A percentile compares a stretch with the other conserved stretches of the same genome.
phyloP scores from a whole-genome alignment of 2,797 vertebrate species.

The Lophius americanus region DNA sequence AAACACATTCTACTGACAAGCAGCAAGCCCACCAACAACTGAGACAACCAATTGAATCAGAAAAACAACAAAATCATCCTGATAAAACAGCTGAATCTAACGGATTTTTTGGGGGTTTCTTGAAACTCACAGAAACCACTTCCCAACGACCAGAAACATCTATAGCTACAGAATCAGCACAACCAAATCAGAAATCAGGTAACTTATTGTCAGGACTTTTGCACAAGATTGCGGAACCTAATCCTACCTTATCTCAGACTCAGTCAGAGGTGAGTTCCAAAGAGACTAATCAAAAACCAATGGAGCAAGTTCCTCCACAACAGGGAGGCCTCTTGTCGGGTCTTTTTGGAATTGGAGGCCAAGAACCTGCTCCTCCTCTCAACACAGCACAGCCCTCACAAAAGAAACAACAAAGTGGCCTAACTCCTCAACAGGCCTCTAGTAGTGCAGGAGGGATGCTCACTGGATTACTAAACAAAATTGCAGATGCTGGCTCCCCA shows the following conservation, averaged over 20 bases:
- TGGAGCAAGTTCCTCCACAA: slow-evolving; percentile 62
- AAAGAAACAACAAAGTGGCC: slow-evolving; percentile 40
- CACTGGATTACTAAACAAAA: slow-evolving; percentile 80
- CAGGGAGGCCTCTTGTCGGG: slow-evolving; percentile 80
- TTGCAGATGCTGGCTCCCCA: slow-evolving; percentile 66
- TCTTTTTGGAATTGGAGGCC: slow-evolving; percentile 76
- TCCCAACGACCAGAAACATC: slow-evolving; percentile 53
- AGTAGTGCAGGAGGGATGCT: slow-evolving; percentile 74
- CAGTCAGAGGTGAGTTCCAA: slow-evolving; percentile 36
- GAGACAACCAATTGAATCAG: slow-evolving; percentile 20
- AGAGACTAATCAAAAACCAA: slow-evolving; percentile 48
- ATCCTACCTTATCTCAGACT: slow-evolving; percentile 49
- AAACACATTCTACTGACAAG: slow-evolving; percentile 47
- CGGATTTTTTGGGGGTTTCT: slow-evolving; percentile 79
- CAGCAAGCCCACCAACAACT: slow-evolving; percentile 36
- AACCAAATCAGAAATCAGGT: slow-evolving; percentile 73
- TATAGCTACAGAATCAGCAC: slow-evolving; percentile 36
- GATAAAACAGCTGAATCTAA: slow-evolving; percentile 57
- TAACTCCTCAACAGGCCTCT: slow-evolving; percentile 62
- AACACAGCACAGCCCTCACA: slow-evolving; percentile 43
- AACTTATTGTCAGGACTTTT: slow-evolving; percentile 77
- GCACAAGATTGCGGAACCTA: slow-evolving; percentile 75
- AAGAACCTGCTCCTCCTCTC: slow-evolving; percentile 55
- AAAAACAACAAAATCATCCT: slow-evolving; percentile 41
- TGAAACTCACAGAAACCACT: slow-evolving; percentile 81